These are phyloP conservation scores for Patella pellucida DNA, from an alignment of 2,888 invertebrate species.

Conservation along the genomic window DNA sequence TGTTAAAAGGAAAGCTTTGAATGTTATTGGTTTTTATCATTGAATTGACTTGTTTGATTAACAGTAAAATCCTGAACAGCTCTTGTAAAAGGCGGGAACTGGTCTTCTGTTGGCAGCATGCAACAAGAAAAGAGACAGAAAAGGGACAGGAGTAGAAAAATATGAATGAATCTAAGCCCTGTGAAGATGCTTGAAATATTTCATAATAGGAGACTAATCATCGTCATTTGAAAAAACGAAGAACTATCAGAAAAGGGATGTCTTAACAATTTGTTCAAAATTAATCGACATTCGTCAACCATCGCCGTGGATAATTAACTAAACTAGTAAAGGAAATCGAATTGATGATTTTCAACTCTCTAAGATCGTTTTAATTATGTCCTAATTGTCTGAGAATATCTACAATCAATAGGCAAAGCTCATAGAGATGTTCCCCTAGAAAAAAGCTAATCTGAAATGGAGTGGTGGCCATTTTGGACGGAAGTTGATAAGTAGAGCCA, in stretches of 20 bases:
- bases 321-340: slow-evolving; percentile 11
- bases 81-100: neutral
- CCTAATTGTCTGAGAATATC: slow-evolving; percentile 11
- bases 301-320: slow-evolving; percentile 6
- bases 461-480: slow-evolving; percentile 10
- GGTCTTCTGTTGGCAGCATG: neutral
- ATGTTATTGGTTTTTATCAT: neutral
- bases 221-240: neutral
- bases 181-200: slow-evolving; percentile 7
- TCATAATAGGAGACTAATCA: slow-evolving; percentile 9
- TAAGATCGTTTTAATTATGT: slow-evolving; percentile 8
- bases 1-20: too few species aligned
- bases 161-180: neutral
- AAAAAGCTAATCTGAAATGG: slow-evolving; percentile 12
- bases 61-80: neutral
- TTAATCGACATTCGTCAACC: slow-evolving; percentile 11
- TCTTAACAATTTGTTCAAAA: slow-evolving; percentile 11
- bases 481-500: slow-evolving; percentile 10
- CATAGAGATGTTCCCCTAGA: slow-evolving; percentile 10
- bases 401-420: slow-evolving; percentile 9
- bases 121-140: slow-evolving; percentile 4
- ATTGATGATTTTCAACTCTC: slow-evolving; percentile 8
- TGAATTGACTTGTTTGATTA: slow-evolving; percentile 3
- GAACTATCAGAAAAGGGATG: slow-evolving; percentile 4
- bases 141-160: slow-evolving; percentile 5